phyloP scores from a whole-genome alignment of 2,797 vertebrate genomes.

The Alexandromys oeconomus region DNA sequence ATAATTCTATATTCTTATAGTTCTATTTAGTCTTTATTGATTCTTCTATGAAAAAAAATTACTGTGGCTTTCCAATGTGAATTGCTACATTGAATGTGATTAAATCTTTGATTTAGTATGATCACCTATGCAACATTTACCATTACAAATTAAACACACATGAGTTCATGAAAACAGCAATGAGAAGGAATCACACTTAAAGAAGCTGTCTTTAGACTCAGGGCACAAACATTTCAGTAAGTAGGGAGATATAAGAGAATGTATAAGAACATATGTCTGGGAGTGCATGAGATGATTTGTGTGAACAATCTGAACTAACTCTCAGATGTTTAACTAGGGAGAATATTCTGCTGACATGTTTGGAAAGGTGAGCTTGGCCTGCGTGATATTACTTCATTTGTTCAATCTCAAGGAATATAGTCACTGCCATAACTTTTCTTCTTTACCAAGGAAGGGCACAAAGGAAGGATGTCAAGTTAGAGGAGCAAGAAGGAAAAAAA shows the following conservation, averaged over 20 bases:
- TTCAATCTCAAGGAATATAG: not conserved
- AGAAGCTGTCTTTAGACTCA: not conserved
- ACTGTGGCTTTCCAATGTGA: not conserved
- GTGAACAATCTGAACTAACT: fast-evolving
- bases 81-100: slow-evolving; percentile 5
- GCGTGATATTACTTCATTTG: not conserved
- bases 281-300: not conserved
- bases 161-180: not conserved
- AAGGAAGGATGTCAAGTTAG: not conserved
- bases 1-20: not conserved
- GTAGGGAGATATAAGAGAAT: not conserved
- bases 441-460: not conserved
- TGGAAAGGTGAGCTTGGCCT: not conserved
- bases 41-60: slow-evolving; percentile 2
- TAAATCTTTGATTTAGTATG: not conserved
- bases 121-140: not conserved
- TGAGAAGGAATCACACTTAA: not conserved
- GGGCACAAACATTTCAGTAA: not conserved
- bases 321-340: not conserved
- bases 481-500: not conserved
- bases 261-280: not conserved
- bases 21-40: slow-evolving; percentile 24
- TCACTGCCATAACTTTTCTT: not conserved
- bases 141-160: not conserved
- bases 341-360: not conserved